phyloP scores from a whole-genome alignment of 2,797 vertebrate genomes.

The Heterohyrax brucei region DNA sequence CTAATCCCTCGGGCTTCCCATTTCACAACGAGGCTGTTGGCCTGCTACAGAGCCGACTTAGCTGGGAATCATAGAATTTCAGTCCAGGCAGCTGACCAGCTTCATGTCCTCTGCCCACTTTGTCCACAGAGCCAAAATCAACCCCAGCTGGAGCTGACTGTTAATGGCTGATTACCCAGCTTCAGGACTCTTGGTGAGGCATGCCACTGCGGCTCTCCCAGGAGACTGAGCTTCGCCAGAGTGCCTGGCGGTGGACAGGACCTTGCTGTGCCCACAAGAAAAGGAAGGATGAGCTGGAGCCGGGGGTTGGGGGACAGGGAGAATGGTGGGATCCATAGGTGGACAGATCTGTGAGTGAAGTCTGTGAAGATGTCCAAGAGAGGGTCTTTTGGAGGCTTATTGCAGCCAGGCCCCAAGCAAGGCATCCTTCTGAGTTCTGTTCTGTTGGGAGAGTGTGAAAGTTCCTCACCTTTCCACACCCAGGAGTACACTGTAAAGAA shows the following conservation, averaged over 20 bases:
- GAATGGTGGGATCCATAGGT: fast-evolving
- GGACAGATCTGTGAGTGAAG: background rate
- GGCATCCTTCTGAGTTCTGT: background rate
- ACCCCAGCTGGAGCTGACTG: background rate
- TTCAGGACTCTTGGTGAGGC: fast-evolving
- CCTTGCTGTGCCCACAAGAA: background rate
- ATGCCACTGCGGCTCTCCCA: background rate
- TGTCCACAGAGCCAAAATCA: background rate
- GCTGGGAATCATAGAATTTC: background rate
- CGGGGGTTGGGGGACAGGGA: background rate
- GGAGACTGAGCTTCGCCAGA: background rate
- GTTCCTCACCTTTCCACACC: background rate
- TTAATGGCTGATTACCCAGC: fast-evolving
- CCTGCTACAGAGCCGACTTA: background rate
- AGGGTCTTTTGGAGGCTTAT: background rate
- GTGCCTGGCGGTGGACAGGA: background rate
- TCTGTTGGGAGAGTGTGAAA: background rate
- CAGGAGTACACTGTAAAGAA: background rate
- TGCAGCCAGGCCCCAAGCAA: background rate
- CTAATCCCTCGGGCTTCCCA: background rate
- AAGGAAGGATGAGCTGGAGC: background rate
- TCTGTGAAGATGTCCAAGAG: background rate
- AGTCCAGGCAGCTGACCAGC: background rate
- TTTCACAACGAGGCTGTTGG: fast-evolving
- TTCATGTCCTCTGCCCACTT: background rate